phyloP scores from a whole-genome alignment of 2,888 invertebrate genomes.

The Epistrophe grossulariae region DNA sequence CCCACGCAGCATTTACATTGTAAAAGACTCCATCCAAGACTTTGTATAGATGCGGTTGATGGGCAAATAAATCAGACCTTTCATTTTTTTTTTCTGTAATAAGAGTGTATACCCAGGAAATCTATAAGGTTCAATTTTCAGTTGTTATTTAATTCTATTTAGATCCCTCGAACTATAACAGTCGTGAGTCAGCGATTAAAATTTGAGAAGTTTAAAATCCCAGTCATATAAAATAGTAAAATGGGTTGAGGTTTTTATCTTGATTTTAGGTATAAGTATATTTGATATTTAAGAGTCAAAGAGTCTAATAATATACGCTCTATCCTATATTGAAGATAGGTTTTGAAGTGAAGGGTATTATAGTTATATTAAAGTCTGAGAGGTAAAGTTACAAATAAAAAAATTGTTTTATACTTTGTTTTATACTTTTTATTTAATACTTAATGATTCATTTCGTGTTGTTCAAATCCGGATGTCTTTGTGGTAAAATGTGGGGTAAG shows the following conservation, averaged over 20 bases:
- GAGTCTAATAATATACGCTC: background rate
- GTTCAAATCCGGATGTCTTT: no score
- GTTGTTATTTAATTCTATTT: conserved; percentile 11
- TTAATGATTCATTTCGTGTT: no score
- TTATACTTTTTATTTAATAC: no score
- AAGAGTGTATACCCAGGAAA: conserved; percentile 49
- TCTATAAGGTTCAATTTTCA: conserved; percentile 53
- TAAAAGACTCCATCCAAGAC: conserved; percentile 29
- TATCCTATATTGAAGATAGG: background rate
- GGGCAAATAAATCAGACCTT: conserved; percentile 52
- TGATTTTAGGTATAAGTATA: conserved; percentile 37
- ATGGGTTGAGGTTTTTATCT: conserved; percentile 50
- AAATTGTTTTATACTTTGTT: no score
- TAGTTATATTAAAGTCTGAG: background rate
- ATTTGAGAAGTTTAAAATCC: conserved; percentile 4
- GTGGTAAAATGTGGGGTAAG: no score
- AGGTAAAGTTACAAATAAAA: background rate
- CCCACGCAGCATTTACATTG: conserved; percentile 54
- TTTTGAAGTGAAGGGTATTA: conserved; percentile 28
- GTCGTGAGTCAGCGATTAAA: conserved; percentile 60
- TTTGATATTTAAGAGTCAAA: conserved; percentile 46
- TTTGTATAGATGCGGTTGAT: background rate
- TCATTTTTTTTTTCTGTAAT: conserved; percentile 38
- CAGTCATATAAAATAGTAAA: conserved; percentile 34
- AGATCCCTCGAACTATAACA: background rate